Evolutionary conservation across 2,797 vertebrate species (phyloP), one percentile per base, ranked within the genome.

Genomic region (Garrulus glandarius): DNA sequence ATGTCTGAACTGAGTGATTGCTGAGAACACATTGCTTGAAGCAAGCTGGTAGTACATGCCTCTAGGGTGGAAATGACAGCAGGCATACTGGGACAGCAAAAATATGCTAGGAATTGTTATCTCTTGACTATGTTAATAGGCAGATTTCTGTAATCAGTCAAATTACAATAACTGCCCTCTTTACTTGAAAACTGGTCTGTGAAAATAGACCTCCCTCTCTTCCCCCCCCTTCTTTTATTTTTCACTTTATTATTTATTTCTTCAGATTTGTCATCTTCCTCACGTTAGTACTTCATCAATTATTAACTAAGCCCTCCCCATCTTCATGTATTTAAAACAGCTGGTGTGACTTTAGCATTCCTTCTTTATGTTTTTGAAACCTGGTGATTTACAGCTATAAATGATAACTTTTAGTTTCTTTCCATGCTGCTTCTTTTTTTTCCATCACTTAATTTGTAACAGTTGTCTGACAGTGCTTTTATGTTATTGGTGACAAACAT

Each of bases 371-470:
- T 50, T 71, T 91, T 88, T 90, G 53, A 61, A 94, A 74, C n/a
- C 55, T 82, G 44, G 27, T 60, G 44, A 55, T 71, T 87, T 90
- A 64, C 39, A 84, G 49, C 64, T 87, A 32, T 92, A 94, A 96
- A 89, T 78, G 74, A 69, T 87, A 91, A 71, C 46, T 93, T 95
- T 34, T 36, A 10, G 39, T 68, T 64, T 83, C 57, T 76, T 94
- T 92, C 80, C 5, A 11, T 69, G 26, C 4, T 85, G 39, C 83
- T 74, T 39, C 7, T 87, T 39, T 63, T 76, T 93, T 68, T 56
- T 17, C 50, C 14, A 5, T 89, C 80, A 95, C 50, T 96, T 92
- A 68, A 81, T 94, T 92, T 97, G 65, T 91, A 87, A 91, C 44
- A 44, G 65, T 94, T 89, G 19, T 64, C 30, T 70, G 89, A 75